Evolutionary conservation across 2,113 vertebrate genomes (phyloP).

Genomic region (Bothrops jararaca): DNA sequence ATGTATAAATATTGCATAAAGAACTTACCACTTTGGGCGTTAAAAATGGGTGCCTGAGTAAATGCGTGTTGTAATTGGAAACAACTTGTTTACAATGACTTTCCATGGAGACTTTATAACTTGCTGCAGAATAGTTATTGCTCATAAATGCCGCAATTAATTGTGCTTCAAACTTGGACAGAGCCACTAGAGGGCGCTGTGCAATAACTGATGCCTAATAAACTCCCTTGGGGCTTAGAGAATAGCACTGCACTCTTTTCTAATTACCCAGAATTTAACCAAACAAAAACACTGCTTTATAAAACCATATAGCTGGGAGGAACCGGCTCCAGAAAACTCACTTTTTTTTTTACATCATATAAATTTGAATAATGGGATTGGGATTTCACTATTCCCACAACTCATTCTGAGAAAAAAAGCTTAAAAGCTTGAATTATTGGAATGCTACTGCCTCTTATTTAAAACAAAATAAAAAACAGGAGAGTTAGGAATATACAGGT

Average conservation of each 20-base stretch:
- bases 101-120: not conserved
- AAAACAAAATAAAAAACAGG: not conserved
- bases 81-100: not conserved
- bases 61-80: no score
- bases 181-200: conserved; percentile 54
- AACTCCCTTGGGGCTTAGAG: not conserved
- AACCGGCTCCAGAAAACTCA: not conserved
- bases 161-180: rapidly evolving
- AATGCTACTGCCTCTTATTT: not conserved
- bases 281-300: not conserved
- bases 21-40: not conserved
- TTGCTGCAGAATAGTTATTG: not conserved
- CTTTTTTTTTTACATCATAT: not conserved
- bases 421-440: not conserved
- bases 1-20: not conserved
- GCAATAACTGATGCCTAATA: not conserved
- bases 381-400: not conserved
- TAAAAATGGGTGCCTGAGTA: not conserved
- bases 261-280: not conserved
- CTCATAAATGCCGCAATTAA: rapidly evolving
- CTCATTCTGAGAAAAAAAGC: not conserved
- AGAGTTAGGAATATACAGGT: not conserved
- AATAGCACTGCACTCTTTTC: not conserved
- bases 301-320: not conserved
- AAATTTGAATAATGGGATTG: not conserved